phyloP scores from a whole-genome alignment of 2,888 invertebrate species.

The Melinaea menophilus region DNA sequence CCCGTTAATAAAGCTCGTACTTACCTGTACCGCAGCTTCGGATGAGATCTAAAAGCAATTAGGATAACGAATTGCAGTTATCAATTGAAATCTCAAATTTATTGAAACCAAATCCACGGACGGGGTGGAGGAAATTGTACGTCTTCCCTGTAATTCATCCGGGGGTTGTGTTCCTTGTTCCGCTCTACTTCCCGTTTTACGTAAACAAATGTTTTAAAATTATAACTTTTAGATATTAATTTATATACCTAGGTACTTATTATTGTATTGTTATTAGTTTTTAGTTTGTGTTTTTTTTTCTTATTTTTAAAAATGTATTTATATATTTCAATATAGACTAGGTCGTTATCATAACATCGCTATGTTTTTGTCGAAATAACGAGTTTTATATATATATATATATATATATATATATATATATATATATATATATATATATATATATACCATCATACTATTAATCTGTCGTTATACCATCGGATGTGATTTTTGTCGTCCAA shows the following conservation, averaged over 20 bases:
- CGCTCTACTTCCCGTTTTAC: neutral
- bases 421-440: neutral
- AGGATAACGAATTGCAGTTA: conserved; percentile 21
- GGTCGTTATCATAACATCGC: neutral
- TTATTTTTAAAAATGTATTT: too few relatives aligned
- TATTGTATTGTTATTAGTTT: too few relatives aligned
- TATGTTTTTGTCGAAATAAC: neutral
- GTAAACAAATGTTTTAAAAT: neutral
- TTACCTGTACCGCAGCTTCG: neutral
- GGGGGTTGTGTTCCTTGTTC: conserved; percentile 7
- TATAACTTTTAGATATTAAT: too few relatives aligned
- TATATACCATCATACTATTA: conserved; percentile 20
- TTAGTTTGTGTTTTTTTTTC: too few relatives aligned
- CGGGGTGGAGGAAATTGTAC: conserved; percentile 12
- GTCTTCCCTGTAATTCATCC: conserved; percentile 15
- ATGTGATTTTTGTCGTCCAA: conserved; percentile 29
- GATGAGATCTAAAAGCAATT: conserved; percentile 17
- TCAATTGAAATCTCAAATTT: conserved; percentile 20
- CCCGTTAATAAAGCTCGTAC: neutral
- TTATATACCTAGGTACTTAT: too few relatives aligned
- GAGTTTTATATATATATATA: neutral
- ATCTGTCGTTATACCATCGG: conserved; percentile 30
- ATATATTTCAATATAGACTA: too few relatives aligned
- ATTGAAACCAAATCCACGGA: conserved; percentile 12
- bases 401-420: too few relatives aligned